Evolutionary conservation across 2,888 invertebrate species (phyloP), one percentile per base, ranked within the genome.

Genomic region (Vandiemenella viatica): DNA sequence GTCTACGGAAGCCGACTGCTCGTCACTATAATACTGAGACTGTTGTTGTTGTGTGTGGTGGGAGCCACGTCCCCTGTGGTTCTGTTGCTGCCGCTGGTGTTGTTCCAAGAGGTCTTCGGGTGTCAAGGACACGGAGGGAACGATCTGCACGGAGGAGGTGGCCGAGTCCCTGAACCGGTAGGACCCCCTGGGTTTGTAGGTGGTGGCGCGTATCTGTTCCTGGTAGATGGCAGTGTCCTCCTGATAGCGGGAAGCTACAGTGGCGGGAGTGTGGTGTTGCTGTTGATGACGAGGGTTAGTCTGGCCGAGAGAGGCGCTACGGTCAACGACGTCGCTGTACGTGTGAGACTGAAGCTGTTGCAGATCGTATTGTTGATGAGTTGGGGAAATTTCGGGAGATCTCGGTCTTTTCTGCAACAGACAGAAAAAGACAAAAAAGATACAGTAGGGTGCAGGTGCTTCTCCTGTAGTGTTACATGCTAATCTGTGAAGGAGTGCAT

Each of bases 341-440:
- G 40, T 40, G 40, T 40, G 13, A 13, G 16, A 18, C 18, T 40
- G 45, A 19, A 22, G 21, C 18, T 49, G 49, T 20, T 46, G 49
- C 15, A 43, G 48, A 22, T 48, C 42, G 4, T 23, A 22, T n/a
- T 43, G 46, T 40, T 46, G 50, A 40, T 50, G 49, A 16, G 50
- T 32, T 43, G 50, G 48, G 38, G 43, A 43, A 26, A 51, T 49
- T 52, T 55, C 46, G 40, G 55, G 54, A 43, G 55, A 55, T 37
- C 55, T 53, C 23, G 55, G 51, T 51, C 49, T 55, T 52, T 56
- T 57, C 57, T 57, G 57, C 45, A 57, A 57, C 57, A 57, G 46
- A 53, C 53, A 55, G 54, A 55, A 53, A 56, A 50, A 44, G 50
- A 48, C 47, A 53, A 56, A 43, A 49, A 37, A 47, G 37, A 44